Base-by-base conservation (phyloP, 2,888 invertebrate species). In the Mermis nigrescens region DNA sequence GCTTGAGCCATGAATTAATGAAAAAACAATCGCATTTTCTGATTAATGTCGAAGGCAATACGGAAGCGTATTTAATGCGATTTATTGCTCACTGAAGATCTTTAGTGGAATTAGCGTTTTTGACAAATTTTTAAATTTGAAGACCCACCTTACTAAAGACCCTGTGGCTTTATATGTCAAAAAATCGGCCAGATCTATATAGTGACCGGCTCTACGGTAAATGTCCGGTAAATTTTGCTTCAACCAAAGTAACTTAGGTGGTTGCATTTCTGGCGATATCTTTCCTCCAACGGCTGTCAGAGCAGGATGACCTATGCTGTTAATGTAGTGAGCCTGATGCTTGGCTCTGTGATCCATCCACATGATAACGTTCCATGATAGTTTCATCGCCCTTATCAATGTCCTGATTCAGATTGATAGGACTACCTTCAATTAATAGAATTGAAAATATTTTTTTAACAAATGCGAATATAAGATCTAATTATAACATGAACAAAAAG, bases 211-310 rank as follows among this genome's bases (percentile, higher is more conserved):
- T 19, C 29, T 32, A 62, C 65, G 27, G 46, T 46, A 66, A 24
- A 27, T 31, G 1, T 63, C 63, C 7, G 57, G 57, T 1, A 31
- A 4, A 52, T 27, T 64, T 66, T 79, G 81, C 73, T 92, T 92
- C 1, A 94, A 72, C 94, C 94, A 95, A 31, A 91, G 73, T 24
- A 94, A 73, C 77, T 94, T 95, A 0, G 94, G 91, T 61, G 85
- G 83, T 79, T 94, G 82, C 91, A 94, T 94, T 79, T 94, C 94
- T n/a, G 88, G 77, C 0, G 91, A 92, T 3, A 94, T 84, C 75
- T 82, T 83, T 0, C 90, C 90, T 1, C 94, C 94, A 1, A 89
- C 86, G 76, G 83, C 86, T 67, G 83, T 80, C 0, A 94, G 78
- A 24, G 88, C 80, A 1, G 81, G 76, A 75, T 90, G 86, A 7